Base-by-base conservation (phyloP, 2,113 vertebrate genomes). In the Clupea harengus region DNA sequence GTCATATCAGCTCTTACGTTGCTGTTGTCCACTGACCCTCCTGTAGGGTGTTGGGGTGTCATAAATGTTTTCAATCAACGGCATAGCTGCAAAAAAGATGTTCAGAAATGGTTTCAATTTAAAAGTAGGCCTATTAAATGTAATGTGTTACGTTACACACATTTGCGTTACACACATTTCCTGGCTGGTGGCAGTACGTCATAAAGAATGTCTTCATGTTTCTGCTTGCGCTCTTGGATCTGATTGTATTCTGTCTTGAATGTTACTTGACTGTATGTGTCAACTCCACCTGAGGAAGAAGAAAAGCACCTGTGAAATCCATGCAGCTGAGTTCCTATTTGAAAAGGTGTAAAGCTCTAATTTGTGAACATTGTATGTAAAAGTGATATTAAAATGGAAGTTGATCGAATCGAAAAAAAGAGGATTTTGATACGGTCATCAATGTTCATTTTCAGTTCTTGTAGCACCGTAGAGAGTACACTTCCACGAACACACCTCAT, bases 131-230 rank as follows among this genome's bases (percentile, higher is more conserved):
- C 28, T 39, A 17, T 45, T 17, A n/a, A 45, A 45, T 72, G 7
- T n/a, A 17, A 39, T 28, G 22, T 82, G 9, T 5, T 72, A 44
- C 13, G 67, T 1, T 45, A 39, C 8, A 25, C 54, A 13, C 2
- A 22, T 81, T 13, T 8, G 0, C 57, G 81, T 10, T 83, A 92
- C 92, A 45, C 45, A 90, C 91, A 2, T 84, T 91, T 91, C 82
- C 87, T 78, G 32, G 72, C 89, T 28, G 17, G 0, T 82, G 93
- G 93, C 50, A 94, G 91, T 82, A 93, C 75, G 3, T 94, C 94
- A 28, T 95, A 95, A 86, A 89, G 50, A 46, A n/a, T 86, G 60
- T 85, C 81, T n/a, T 85, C 81, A 47, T 64, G 50, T 0, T 4
- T 80, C 75, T 28, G 44, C 25, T 89, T 86, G 10, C 32, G 50